phyloP scores from a whole-genome alignment of 2,113 vertebrate genomes.

The Gnathonemus echidnorhynchus region DNA sequence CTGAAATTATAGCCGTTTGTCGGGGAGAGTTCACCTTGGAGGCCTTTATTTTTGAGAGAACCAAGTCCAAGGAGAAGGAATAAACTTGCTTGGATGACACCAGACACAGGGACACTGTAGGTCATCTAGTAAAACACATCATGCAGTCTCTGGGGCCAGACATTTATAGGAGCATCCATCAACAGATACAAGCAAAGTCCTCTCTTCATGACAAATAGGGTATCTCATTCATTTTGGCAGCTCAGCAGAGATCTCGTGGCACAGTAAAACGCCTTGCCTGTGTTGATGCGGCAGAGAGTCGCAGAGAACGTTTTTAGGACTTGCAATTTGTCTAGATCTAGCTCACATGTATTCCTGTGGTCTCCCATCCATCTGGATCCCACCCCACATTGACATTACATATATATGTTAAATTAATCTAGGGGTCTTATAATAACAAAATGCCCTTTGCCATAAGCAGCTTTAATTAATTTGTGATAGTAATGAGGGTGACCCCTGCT shows the following conservation, averaged over 20 bases:
- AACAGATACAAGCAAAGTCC: slow-evolving; percentile 4
- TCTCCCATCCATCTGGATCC: not conserved
- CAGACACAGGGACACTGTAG: not conserved
- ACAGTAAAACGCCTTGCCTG: not conserved
- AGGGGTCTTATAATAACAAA: slow-evolving; percentile 2
- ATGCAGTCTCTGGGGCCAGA: not conserved
- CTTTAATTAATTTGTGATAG: slow-evolving; percentile 6
- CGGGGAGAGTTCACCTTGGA: not conserved
- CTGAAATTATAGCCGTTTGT: not conserved
- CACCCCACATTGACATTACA: not conserved
- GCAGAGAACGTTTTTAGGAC: not conserved
- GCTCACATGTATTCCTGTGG: not conserved
- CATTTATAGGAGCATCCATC: not conserved
- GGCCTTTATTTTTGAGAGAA: not conserved
- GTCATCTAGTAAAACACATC: slow-evolving; percentile 1
- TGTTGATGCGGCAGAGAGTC: not conserved
- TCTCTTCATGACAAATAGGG: slow-evolving; percentile 5
- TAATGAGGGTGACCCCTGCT: slow-evolving; percentile 1
- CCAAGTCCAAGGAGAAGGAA: not conserved
- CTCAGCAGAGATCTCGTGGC: not conserved
- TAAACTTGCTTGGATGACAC: not conserved
- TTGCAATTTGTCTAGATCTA: not conserved
- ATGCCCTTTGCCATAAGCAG: not conserved
- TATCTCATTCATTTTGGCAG: not conserved
- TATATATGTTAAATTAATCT: slow-evolving; percentile 2